phyloP scores from a whole-genome alignment of 2,113 vertebrate species.

The Falco punctatus region DNA sequence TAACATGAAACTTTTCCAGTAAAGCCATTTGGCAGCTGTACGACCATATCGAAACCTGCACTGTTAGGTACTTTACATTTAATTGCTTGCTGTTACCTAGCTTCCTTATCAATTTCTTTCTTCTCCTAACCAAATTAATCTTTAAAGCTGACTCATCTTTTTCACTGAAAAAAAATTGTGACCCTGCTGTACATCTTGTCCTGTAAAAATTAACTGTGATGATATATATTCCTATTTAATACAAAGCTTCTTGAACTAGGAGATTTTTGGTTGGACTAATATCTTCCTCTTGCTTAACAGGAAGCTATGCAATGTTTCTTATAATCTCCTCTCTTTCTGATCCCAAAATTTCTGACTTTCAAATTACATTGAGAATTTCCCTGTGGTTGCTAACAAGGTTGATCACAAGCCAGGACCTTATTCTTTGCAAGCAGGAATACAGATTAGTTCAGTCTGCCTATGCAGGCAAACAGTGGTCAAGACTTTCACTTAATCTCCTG shows the following conservation, averaged over 20 bases:
- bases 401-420: neutral
- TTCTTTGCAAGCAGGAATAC: neutral
- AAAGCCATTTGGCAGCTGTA: neutral
- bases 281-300: neutral
- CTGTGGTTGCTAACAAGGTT: neutral
- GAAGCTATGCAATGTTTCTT: neutral
- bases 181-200: neutral
- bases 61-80: neutral
- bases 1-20: neutral
- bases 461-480: neutral
- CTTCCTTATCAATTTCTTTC: neutral
- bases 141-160: neutral
- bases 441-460: neutral
- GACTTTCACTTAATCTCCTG: constrained; percentile 17
- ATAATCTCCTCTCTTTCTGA: neutral
- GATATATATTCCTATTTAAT: neutral
- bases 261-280: neutral
- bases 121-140: neutral
- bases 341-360: neutral
- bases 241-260: neutral
- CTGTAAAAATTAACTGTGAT: neutral
- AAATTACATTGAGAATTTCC: neutral
- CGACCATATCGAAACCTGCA: neutral
- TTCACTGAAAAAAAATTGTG: neutral
- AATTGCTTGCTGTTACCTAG: neutral